These are phyloP conservation scores for Drosophila setosimentum DNA, from an alignment of 2,888 invertebrate genomes.

Conservation along the genomic window DNA sequence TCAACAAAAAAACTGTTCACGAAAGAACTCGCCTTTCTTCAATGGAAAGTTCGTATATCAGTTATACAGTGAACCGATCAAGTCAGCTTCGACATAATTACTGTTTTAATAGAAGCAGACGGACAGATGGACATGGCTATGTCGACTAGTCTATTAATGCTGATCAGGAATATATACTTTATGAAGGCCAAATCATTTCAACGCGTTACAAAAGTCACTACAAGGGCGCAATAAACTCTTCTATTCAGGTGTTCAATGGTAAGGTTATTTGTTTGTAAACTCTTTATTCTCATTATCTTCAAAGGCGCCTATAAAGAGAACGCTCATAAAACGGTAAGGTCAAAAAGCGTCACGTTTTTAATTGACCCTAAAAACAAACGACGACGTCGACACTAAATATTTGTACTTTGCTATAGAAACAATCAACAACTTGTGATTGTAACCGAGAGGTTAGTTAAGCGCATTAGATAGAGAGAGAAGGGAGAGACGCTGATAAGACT, in stretches of 20 bases:
- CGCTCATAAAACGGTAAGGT: slow-evolving; percentile 52
- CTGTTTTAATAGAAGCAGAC: not conserved
- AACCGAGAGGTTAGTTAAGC: slow-evolving; percentile 42
- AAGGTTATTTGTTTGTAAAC: slow-evolving; percentile 2
- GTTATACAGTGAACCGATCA: not conserved
- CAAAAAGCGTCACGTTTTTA: slow-evolving; percentile 53
- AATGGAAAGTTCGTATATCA: not conserved
- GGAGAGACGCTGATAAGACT: slow-evolving; percentile 49
- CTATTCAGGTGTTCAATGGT: not conserved
- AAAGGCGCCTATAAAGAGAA: slow-evolving; percentile 20
- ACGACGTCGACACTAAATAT: slow-evolving; percentile 23
- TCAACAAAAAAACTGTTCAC: too few species aligned
- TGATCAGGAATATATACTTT: not conserved
- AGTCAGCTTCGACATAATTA: not conserved
- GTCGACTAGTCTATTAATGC: not conserved
- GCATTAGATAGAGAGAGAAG: not conserved
- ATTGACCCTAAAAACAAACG: slow-evolving; percentile 50
- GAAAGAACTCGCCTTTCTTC: not conserved
- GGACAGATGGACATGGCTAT: not conserved
- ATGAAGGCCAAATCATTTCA: not conserved
- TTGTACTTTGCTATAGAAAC: slow-evolving; percentile 47
- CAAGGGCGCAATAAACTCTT: not conserved
- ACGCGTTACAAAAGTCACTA: not conserved
- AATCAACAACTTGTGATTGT: slow-evolving; percentile 47
- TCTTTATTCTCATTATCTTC: slow-evolving; percentile 25